Evolutionary conservation across 2,888 invertebrate species (phyloP), one percentile per base, ranked within the genome.

Genomic region (Pinctada fucata): DNA sequence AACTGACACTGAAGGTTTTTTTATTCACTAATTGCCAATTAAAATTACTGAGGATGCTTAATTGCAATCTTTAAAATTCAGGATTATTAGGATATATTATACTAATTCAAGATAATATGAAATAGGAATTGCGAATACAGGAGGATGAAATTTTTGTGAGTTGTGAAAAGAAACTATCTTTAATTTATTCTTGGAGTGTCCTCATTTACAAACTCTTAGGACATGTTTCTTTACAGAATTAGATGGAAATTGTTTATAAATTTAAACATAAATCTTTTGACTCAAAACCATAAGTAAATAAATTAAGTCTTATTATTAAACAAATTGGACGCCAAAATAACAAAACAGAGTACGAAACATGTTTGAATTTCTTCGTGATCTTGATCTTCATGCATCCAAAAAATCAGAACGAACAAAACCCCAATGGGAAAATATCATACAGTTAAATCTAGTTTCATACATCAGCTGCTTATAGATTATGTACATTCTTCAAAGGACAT

Each of bases 81-180:
- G 68, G 48, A 68, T 68, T 45, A 68, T 68, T 47, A 68, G 68
- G 47, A 68, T 68, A 16, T 68, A 45, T 47, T 2, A 45, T 47
- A 68, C 16, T 45, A 68, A 6, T 47, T 68, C 68, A 68, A 68
- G 47, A n/a, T 47, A 1, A 47, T 45, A 45, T 8, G 6, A n/a
- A 31, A 45, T 31, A 13, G 13, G 2, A 45, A 16, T 3, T 31
- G 16, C 4, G 13, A 47, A 68, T 2, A 68, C 1, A 13, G 66
- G 16, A 31, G 6, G 16, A 66, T 66, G 58, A 6, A 58, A 58
- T 13, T 58, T 58, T 58, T 58, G 58, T 58, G 13, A 58, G 6
- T 10, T 13, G 6, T 10, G 13, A 1, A 58, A 58, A 58, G 58
- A 58, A 58, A 58, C 13, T 1, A 58, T 58, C 13, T 58, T 58